Conservation (phyloP, 2,113 vertebrate species). For the Gymnogyps californianus region DNA sequence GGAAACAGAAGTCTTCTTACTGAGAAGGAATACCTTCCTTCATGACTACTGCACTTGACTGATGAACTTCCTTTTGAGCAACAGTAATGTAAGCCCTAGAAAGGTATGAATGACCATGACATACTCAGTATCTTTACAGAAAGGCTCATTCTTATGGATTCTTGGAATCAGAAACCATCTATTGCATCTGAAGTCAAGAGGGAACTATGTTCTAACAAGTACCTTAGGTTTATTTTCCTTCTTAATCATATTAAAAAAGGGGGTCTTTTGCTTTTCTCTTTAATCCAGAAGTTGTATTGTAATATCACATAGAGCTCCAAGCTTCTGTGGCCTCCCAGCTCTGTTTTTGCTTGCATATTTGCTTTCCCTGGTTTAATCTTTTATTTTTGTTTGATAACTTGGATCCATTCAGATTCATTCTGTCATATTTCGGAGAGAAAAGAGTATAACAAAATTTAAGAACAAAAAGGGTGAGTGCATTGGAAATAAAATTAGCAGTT, state of each 20-base stretch:
- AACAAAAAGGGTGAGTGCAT: not conserved
- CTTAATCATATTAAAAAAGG: not conserved
- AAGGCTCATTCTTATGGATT: not conserved
- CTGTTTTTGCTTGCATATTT: not conserved
- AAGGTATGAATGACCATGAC: not conserved
- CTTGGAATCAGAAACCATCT: not conserved
- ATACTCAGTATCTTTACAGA: not conserved
- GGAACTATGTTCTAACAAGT: not conserved
- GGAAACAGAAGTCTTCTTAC: not conserved
- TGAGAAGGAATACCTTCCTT: not conserved
- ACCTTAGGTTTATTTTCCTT: not conserved
- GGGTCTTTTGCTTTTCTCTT: not conserved
- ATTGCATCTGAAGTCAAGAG: not conserved
- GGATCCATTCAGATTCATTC: not conserved
- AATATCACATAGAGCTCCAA: not conserved
- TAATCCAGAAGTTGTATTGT: not conserved
- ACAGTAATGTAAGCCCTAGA: not conserved
- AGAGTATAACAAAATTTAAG: not conserved
- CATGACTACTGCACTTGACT: not conserved
- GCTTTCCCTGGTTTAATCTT: not conserved
- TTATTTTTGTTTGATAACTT: not conserved
- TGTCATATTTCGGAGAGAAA: not conserved
- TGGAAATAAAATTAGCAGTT: constrained; percentile 34
- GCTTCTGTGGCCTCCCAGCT: not conserved
- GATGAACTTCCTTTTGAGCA: not conserved